Conservation (phyloP, 2,797 vertebrate species). For the Danio choprae region DNA sequence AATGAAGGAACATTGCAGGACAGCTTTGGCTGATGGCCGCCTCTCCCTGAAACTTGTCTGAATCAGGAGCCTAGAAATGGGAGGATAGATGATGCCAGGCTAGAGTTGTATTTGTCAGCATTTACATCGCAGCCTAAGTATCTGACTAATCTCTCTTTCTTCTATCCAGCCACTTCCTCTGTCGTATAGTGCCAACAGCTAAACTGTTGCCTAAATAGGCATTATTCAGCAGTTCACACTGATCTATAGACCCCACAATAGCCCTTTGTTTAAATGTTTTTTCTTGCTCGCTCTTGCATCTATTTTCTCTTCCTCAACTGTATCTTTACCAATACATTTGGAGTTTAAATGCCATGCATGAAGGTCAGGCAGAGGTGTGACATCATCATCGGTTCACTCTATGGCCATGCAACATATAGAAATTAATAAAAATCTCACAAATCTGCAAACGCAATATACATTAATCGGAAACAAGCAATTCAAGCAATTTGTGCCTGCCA, state of each 20-base stretch:
- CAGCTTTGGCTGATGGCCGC: constrained; percentile 12
- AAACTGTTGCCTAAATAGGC: constrained; percentile 21
- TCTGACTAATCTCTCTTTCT: constrained; percentile 30
- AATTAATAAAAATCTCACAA: no score
- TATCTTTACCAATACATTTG: not conserved
- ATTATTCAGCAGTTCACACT: constrained; percentile 17
- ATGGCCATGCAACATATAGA: no score
- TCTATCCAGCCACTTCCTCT: constrained; percentile 20
- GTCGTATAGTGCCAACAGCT: not conserved
- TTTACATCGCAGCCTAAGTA: constrained; percentile 23
- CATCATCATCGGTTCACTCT: no score
- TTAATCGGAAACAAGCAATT: no score
- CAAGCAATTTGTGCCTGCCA: no score
- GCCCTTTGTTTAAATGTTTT: not conserved
- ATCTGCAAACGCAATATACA: no score
- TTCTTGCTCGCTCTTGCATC: not conserved
- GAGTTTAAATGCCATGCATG: not conserved
- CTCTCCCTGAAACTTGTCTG: constrained; percentile 37
- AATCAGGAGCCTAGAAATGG: constrained; percentile 29
- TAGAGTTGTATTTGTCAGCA: constrained; percentile 41
- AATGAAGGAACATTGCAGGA: constrained; percentile 43
- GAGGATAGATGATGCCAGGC: constrained; percentile 24
- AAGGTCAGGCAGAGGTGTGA: not conserved
- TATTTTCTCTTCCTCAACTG: not conserved
- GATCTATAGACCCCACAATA: constrained; percentile 30